Evolutionary conservation across 2,797 vertebrate species (phyloP), one percentile per base, ranked within the genome.

Genomic region (Acipenser oxyrinchus): DNA sequence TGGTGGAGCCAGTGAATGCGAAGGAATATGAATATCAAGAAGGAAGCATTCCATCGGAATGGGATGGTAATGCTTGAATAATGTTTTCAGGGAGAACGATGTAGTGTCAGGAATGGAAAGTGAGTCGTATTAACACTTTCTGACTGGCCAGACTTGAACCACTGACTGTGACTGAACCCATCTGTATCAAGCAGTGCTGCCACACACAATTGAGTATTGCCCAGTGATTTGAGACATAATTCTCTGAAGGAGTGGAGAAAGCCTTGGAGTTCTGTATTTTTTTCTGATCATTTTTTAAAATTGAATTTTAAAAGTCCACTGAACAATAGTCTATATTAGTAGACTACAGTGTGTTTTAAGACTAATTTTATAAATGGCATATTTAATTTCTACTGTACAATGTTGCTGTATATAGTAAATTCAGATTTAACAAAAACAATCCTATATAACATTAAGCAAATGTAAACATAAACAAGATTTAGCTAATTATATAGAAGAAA

Each of bases 31-130:
- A 92, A 67, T 97, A 96, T 83, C 72, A 85, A 76, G 83, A 76
- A 72, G 92, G 93, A 72, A 83, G 74, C 79, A 94, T 98, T 82
- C 96, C 96, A 74, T 73, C 72, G 7, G 96, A 97, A 88, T 99
- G 96, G 96, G 95, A 98, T 82, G 95, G 96, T 98, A 90, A 92
- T 80, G 73, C 55, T 10, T 65, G 59, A 9, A 8, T 51, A 49
- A 18, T 50, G 13, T 60, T 67, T 59, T 13, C 59, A 10, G 7
- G 15, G 18, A 60, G 66, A 15, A 18, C 23, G 48, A n/a, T 48
- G 23, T 62, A 62, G 23, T 62, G 60, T 62, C 60, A 62, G 60
- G 48, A 62, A 62, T 62, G 60, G 60, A 62, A 62, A 62, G 60
- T 62, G 60, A 48, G 8, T 62, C 48, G 8, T 23, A 62, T 62